phyloP scores from a whole-genome alignment of 1,140 invertebrate species.

The Spodoptera frugiperda region DNA sequence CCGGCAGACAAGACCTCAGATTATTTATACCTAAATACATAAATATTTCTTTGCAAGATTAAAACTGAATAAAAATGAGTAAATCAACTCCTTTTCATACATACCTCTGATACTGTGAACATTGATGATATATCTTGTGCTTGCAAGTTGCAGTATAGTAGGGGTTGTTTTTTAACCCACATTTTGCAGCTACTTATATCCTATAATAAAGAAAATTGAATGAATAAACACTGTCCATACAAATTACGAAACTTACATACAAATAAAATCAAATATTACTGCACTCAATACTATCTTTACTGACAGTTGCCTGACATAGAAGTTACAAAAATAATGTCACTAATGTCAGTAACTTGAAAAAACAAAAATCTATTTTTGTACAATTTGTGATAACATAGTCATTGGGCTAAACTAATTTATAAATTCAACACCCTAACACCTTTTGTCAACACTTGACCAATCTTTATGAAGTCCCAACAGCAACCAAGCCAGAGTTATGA shows the following conservation, averaged over 20 bases:
- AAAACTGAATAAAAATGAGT: conserved; percentile 1
- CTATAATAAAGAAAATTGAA: conserved; percentile 36
- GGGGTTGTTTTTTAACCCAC: conserved; percentile 12
- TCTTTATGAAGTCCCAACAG: too few relatives aligned
- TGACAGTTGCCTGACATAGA: conserved; percentile 51
- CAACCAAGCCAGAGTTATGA: too few relatives aligned
- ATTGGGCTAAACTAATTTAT: background rate
- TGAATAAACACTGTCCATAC: conserved; percentile 7
- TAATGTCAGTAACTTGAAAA: conserved; percentile 45
- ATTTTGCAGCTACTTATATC: conserved; percentile 23
- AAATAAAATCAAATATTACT: conserved; percentile 11
- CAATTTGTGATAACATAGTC: conserved; percentile 35
- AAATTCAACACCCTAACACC: conserved; percentile 5
- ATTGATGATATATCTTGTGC: conserved; percentile 17
- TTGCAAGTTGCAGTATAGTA: conserved; percentile 7
- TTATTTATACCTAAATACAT: too few relatives aligned
- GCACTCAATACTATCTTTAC: conserved; percentile 27
- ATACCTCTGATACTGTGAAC: conserved; percentile 45
- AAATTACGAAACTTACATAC: background rate
- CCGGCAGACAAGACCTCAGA: too few relatives aligned
- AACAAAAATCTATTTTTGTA: conserved; percentile 46
- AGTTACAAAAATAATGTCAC: conserved; percentile 46
- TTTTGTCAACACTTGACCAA: background rate
- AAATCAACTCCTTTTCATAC: conserved; percentile 20
- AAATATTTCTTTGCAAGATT: too few relatives aligned